These are phyloP conservation scores for Dascillus cervinus DNA, from an alignment of 2,888 invertebrate species.

Conservation along the genomic window DNA sequence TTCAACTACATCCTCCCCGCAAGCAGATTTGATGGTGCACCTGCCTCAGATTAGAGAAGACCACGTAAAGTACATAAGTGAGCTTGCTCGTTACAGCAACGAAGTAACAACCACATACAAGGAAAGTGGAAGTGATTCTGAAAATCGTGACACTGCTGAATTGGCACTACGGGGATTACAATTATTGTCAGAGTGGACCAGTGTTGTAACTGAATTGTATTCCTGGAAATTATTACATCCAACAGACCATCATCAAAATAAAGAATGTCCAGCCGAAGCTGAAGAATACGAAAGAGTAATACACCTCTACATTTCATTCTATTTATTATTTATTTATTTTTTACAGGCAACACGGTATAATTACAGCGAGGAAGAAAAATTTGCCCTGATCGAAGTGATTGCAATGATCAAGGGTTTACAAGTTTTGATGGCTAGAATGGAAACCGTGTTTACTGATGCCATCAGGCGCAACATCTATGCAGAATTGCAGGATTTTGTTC, in stretches of 20 bases:
- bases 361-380: conserved; percentile 95
- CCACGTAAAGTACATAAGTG: conserved; percentile 94
- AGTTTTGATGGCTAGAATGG: conserved; percentile 93
- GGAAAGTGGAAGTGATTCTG: conserved; percentile 83
- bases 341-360: conserved; percentile 89
- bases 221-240: conserved; percentile 98
- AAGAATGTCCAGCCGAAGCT: conserved; percentile 90
- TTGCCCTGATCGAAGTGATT: conserved; percentile 95
- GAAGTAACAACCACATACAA: conserved; percentile 88
- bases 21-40: conserved; percentile 92
- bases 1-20: conserved; percentile 75
- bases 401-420: conserved; percentile 99
- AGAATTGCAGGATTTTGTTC: conserved; percentile 95
- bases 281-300: conserved; percentile 96
- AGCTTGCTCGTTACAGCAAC: conserved; percentile 84
- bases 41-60: conserved; percentile 91
- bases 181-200: conserved; percentile 93
- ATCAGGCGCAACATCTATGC: conserved; percentile 89
- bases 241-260: conserved; percentile 93
- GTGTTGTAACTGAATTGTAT: conserved; percentile 91
- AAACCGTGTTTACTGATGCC: conserved; percentile 90
- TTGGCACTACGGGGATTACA: conserved; percentile 88
- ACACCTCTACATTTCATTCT: no score
- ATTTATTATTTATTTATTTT: no score
- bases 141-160: conserved; percentile 87